Evolutionary conservation across 2,888 invertebrate genomes (phyloP).

Genomic region (Scaptomyza reducta): DNA sequence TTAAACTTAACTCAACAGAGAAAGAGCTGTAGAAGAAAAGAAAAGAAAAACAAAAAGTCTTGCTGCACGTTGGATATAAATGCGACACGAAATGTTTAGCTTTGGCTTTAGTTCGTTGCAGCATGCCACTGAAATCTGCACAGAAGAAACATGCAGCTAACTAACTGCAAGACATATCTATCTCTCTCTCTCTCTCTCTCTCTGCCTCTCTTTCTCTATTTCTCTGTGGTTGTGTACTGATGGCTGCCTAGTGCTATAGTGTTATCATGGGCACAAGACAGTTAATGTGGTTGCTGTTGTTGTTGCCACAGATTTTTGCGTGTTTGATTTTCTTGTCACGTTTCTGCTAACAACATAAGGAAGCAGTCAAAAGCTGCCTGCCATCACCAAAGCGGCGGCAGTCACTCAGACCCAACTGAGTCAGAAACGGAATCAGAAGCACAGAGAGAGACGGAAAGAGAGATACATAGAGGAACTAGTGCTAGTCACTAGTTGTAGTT

Average conservation of each 20-base stretch:
- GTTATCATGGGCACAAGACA: conserved; percentile 58
- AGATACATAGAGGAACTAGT: not conserved
- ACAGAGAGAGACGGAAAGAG: not conserved
- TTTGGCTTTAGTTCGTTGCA: conserved; percentile 25
- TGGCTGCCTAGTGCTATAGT: conserved; percentile 35
- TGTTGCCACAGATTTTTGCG: conserved; percentile 68
- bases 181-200: conserved; percentile 6
- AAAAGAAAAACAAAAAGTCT: conserved; percentile 15
- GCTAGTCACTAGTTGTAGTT: not conserved
- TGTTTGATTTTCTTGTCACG: conserved; percentile 82
- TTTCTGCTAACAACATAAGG: conserved; percentile 81
- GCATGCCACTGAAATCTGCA: conserved; percentile 68
- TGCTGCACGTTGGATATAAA: conserved; percentile 75
- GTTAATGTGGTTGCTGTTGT: conserved; percentile 23
- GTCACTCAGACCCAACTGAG: conserved; percentile 39
- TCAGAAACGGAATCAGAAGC: conserved; percentile 37
- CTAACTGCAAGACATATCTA: conserved; percentile 71
- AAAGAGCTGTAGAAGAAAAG: conserved; percentile 12
- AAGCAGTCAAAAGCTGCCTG: conserved; percentile 76
- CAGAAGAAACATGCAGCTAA: conserved; percentile 65
- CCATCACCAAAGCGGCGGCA: conserved; percentile 57
- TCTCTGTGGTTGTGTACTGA: too few relatives aligned
- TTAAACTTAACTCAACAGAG: conserved; percentile 1
- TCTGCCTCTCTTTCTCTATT: conserved; percentile 31
- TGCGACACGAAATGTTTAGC: conserved; percentile 78